phyloP scores from a whole-genome alignment of 2,888 invertebrate genomes.

The Microctonus hyperodae region DNA sequence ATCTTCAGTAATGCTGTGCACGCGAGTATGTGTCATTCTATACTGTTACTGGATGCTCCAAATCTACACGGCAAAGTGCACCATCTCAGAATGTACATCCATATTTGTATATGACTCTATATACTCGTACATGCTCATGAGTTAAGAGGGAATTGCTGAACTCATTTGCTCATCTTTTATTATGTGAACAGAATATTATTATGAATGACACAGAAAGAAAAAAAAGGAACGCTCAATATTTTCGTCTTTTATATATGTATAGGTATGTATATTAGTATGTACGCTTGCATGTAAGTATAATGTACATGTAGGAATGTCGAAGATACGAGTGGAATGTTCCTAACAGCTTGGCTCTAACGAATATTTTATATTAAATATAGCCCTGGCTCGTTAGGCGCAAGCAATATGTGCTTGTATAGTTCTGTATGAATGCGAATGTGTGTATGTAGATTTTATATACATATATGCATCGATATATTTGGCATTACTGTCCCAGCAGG shows the following conservation, averaged over 20 bases:
- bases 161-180: neutral
- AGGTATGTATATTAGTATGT: too few species aligned
- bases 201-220: neutral
- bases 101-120: neutral
- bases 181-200: constrained; percentile 4
- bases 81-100: neutral
- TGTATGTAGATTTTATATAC: too few species aligned
- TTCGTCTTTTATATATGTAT: too few species aligned
- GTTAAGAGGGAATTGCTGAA: neutral
- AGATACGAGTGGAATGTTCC: neutral
- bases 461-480: constrained; percentile 9
- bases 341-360: neutral
- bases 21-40: neutral
- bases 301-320: neutral
- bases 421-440: too few species aligned
- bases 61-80: constrained; percentile 15
- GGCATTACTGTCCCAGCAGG: constrained; percentile 16
- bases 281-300: neutral
- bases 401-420: neutral
- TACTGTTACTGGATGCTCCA: constrained; percentile 19
- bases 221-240: neutral
- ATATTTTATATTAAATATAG: constrained; percentile 12
- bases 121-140: neutral
- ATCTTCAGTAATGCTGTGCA: neutral
- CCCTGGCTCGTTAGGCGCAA: neutral